phyloP scores from a whole-genome alignment of 2,888 invertebrate species.

The Uloborus plumipes region DNA sequence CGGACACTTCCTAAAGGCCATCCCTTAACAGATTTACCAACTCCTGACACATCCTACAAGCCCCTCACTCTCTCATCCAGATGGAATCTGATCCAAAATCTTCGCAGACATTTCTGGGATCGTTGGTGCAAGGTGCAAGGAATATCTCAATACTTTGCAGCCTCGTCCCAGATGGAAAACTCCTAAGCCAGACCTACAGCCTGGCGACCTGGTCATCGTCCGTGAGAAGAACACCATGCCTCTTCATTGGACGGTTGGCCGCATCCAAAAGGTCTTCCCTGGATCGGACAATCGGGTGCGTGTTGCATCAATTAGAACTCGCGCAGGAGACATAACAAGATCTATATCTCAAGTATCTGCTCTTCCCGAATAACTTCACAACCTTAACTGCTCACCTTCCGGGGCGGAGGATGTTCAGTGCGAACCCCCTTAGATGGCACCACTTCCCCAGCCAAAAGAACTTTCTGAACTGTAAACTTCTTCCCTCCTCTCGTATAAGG shows the following conservation, averaged over 20 bases:
- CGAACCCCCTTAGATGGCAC: no score
- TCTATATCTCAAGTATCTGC: no score
- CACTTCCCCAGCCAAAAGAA: no score
- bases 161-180: neutral
- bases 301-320: neutral
- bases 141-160: constrained; percentile 6
- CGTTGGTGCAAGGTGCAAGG: constrained; percentile 9
- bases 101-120: neutral
- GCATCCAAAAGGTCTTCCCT: neutral
- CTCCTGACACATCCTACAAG: neutral
- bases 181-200: neutral
- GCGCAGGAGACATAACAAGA: no score
- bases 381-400: no score
- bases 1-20: constrained; percentile 14
- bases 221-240: neutral
- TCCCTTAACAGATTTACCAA: neutral
- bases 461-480: no score
- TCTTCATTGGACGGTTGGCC: neutral
- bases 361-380: no score
- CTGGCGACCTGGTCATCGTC: neutral
- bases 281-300: neutral
- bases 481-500: no score
- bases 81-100: neutral
- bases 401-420: no score
- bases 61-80: neutral